Percentiles rank a stretch among this genome's conserved stretches.
These are phyloP conservation scores for Chaetorhynchus papuensis DNA, from an alignment of 2,113 vertebrate species.

Conservation along the genomic window DNA sequence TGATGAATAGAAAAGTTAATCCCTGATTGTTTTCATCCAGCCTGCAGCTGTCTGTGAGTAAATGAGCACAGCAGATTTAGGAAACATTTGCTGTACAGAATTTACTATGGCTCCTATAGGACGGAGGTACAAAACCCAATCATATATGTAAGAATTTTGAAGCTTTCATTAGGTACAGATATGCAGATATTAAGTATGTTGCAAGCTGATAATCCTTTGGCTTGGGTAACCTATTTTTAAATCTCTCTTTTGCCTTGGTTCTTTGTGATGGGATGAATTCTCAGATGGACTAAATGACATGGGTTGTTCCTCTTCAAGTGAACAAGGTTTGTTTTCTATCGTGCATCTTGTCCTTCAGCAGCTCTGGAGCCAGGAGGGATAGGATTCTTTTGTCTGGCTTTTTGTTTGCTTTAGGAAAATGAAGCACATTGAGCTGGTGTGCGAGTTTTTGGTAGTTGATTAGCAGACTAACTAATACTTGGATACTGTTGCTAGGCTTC, in stretches of 20 bases:
- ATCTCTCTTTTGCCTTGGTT: constrained; percentile 49
- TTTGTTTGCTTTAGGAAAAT: not conserved
- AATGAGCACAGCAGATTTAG: constrained; percentile 70
- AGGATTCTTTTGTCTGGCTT: constrained; percentile 3
- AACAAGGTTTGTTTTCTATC: constrained; percentile 81
- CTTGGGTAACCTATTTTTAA: constrained; percentile 59
- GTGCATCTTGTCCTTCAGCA: constrained; percentile 48
- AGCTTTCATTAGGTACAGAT: constrained; percentile 39
- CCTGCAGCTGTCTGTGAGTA: constrained; percentile 70
- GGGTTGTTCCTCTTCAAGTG: constrained; percentile 82
- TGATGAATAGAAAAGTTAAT: constrained; percentile 72
- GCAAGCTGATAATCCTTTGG: constrained; percentile 54
- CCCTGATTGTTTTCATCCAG: constrained; percentile 69
- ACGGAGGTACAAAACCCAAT: constrained; percentile 44
- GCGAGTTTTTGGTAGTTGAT: constrained; percentile 67
- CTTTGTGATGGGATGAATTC: constrained; percentile 69
- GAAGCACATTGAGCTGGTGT: constrained; percentile 39
- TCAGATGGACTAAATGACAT: constrained; percentile 76
- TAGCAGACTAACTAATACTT: constrained; percentile 69
- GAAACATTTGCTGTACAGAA: constrained; percentile 54
- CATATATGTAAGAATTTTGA: constrained; percentile 27
- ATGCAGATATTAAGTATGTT: constrained; percentile 43
- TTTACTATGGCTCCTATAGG: constrained; percentile 60
- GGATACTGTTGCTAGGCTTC: constrained; percentile 81
- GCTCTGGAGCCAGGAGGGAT: constrained; percentile 5